Conservation (phyloP, 1,140 invertebrate genomes). For the Melanaphis sacchari region DNA sequence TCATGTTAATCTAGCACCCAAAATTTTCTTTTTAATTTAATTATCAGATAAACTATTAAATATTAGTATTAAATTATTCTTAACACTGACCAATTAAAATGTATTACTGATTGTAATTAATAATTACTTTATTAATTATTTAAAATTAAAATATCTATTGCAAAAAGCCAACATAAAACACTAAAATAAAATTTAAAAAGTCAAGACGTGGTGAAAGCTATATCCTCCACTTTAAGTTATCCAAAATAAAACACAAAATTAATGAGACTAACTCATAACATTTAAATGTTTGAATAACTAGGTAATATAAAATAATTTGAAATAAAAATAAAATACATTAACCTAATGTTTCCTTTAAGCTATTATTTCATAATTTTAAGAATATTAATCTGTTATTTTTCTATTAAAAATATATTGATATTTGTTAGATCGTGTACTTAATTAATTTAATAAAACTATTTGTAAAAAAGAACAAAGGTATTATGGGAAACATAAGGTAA, state of each 20-base stretch:
- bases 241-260: not conserved
- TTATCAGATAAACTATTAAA: not conserved
- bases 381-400: not conserved
- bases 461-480: not conserved
- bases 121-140: not conserved
- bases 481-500: too few relatives aligned
- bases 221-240: not conserved
- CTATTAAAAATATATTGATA: not conserved
- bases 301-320: not conserved
- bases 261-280: not conserved
- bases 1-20: too few relatives aligned
- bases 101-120: not conserved
- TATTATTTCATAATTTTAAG: not conserved
- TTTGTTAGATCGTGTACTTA: not conserved
- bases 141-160: not conserved
- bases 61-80: not conserved
- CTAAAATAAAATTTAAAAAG: not conserved
- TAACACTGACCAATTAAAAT: not conserved
- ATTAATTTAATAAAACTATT: too few relatives aligned
- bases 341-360: not conserved
- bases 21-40: too few relatives aligned
- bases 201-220: not conserved
- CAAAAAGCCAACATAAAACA: not conserved
- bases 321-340: not conserved
- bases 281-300: not conserved